Conservation (phyloP, 2,113 vertebrate genomes). For the Eubucco bourcierii region DNA sequence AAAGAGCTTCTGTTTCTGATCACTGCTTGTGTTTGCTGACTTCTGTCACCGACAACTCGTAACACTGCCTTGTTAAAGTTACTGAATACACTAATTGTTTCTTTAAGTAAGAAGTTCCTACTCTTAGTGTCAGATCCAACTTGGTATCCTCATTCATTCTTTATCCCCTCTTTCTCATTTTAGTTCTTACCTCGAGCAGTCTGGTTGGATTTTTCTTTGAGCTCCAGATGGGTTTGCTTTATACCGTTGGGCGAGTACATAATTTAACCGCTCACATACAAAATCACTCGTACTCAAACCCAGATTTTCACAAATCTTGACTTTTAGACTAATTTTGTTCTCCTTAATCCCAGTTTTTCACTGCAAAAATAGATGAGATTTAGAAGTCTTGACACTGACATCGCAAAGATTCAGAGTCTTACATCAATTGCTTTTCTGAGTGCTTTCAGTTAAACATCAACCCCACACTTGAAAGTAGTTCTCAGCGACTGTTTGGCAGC, state of each 20-base stretch:
- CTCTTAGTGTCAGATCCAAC: not conserved
- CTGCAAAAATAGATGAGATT: not conserved
- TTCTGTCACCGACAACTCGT: not conserved
- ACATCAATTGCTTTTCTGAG: not conserved
- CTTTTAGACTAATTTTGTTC: not conserved
- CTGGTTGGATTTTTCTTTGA: not conserved
- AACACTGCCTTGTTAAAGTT: not conserved
- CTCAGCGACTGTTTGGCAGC: not conserved
- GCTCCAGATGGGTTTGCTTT: not conserved
- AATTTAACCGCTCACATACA: not conserved
- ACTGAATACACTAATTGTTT: not conserved
- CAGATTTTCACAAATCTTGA: not conserved
- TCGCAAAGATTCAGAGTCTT: not conserved
- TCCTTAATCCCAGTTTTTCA: not conserved
- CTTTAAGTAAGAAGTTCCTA: not conserved
- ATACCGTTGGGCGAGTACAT: not conserved
- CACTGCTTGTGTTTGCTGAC: not conserved
- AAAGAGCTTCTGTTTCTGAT: not conserved
- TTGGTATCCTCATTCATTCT: not conserved
- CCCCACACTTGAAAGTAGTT: not conserved
- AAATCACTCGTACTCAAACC: not conserved
- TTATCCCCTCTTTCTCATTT: not conserved
- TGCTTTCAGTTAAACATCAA: not conserved
- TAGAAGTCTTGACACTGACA: not conserved
- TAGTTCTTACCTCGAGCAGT: not conserved